These are phyloP conservation scores for Syrrhaptes paradoxus DNA, from an alignment of 2,113 vertebrate genomes.

Conservation along the genomic window DNA sequence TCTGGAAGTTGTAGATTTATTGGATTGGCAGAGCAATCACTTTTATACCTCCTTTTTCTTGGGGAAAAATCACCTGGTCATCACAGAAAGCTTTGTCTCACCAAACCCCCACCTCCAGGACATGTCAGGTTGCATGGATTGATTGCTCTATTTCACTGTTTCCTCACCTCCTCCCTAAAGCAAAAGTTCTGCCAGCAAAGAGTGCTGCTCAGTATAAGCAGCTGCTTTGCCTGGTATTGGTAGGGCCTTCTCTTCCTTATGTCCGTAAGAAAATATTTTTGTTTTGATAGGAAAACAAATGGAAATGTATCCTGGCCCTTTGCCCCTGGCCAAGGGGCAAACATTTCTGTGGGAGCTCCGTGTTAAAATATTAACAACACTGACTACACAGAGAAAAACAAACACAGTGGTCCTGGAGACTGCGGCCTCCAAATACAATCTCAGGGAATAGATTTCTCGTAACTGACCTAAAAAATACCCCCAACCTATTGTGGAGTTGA, in stretches of 20 bases:
- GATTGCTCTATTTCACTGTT: not conserved
- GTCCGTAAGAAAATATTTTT: conserved; percentile 56
- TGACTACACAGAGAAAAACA: conserved; percentile 10
- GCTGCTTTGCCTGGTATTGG: conserved; percentile 23
- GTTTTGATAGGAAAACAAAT: conserved; percentile 56
- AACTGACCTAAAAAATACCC: conserved; percentile 19
- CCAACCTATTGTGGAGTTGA: not conserved
- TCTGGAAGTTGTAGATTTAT: not conserved
- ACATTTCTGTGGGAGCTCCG: conserved; percentile 37
- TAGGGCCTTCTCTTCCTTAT: conserved; percentile 26
- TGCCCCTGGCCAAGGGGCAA: conserved; percentile 40
- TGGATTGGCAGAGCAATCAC: not conserved
- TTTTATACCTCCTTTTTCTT: not conserved
- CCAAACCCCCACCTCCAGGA: not conserved
- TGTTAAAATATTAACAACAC: conserved; percentile 63
- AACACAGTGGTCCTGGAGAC: conserved; percentile 6
- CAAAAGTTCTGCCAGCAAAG: conserved; percentile 27
- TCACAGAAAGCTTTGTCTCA: not conserved
- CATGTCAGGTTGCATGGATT: not conserved
- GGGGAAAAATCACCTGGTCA: not conserved
- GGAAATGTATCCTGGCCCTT: conserved; percentile 31
- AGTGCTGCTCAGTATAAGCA: conserved; percentile 9
- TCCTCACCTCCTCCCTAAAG: conserved; percentile 27
- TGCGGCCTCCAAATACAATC: not conserved
- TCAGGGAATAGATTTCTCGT: not conserved